Base-by-base conservation (phyloP, 2,888 invertebrate genomes). In the Pheosia gnoma region DNA sequence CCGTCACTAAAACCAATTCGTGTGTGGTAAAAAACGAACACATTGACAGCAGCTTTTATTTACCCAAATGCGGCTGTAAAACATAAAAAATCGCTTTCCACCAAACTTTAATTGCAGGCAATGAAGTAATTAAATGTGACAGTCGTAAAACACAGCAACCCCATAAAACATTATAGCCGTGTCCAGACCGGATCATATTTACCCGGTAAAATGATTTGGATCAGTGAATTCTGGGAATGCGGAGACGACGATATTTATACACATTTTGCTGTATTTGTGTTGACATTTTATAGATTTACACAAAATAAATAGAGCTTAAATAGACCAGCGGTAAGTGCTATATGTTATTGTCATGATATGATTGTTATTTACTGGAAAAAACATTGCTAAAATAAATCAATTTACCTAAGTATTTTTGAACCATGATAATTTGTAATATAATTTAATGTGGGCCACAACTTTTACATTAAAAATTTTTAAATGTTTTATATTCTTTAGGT, bases 41-140 rank as follows among this genome's bases (percentile, higher is more conserved):
- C 82, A 85, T 82, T 81, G 83, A 84, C 84, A 79, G 76, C 75
- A 85, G 80, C 86, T 89, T 93, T 93, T 93, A 93, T 93, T 92
- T 90, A 89, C 89, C 87, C 87, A 91, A 91, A 93, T 87, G 86
- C 83, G 87, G 87, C 86, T 83, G 88, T 92, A 89, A 91, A 91
- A 88, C 82, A 82, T 83, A 87, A 89, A 90, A 92, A 90, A 88
- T 82, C 85, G 83, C 85, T 90, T 89, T 90, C 88, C 84, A 87
- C 90, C 84, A 89, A 91, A 92, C 84, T 91, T 92, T 93, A 91
- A 93, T 93, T 91, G 91, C 92, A 81, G 77, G 87, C 92, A 91
- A 91, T 93, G 89, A 91, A 93, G 88, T 93, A 93, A 93, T 93
- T 93, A 93, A 93, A 93, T 88, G 90, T 88, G 92, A 91, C 92